These are phyloP conservation scores for Paragorgia papillata DNA, from an alignment of 92 coral and sea anemone species.

Conservation along the genomic window DNA sequence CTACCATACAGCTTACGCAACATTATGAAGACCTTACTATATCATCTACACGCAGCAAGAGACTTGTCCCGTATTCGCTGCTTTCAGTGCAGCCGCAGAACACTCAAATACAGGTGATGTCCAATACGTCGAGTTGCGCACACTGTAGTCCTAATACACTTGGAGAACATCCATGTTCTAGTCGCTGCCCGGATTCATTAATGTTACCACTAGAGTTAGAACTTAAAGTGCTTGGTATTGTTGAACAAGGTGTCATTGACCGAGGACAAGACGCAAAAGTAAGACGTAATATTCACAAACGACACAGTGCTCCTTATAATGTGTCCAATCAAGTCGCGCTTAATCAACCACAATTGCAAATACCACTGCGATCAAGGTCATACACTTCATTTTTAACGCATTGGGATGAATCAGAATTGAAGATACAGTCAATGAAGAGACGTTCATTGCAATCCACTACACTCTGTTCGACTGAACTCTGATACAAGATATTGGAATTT, in stretches of 20 bases:
- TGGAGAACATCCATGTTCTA: not conserved
- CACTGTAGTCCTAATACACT: conserved; percentile 9
- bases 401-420: no score
- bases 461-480: conserved; percentile 42
- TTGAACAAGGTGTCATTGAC: conserved; percentile 40
- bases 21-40: not conserved
- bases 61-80: not conserved
- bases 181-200: conserved; percentile 12
- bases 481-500: not conserved
- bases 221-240: conserved; percentile 38
- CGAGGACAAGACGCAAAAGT: conserved; percentile 27
- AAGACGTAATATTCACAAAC: conserved; percentile 1
- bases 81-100: not conserved
- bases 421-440: conserved; percentile 10
- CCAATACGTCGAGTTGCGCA: not conserved
- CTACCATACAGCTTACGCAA: conserved; percentile 25
- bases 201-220: conserved; percentile 40
- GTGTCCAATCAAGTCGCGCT: no score
- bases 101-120: not conserved
- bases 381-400: no score
- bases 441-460: conserved; percentile 24
- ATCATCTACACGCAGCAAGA: no score
- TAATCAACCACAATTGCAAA: no score
- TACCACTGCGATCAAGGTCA: no score
- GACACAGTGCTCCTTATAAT: no score